Evolutionary conservation across 2,888 invertebrate genomes (phyloP).

Genomic region (Pilophorus perplexus): DNA sequence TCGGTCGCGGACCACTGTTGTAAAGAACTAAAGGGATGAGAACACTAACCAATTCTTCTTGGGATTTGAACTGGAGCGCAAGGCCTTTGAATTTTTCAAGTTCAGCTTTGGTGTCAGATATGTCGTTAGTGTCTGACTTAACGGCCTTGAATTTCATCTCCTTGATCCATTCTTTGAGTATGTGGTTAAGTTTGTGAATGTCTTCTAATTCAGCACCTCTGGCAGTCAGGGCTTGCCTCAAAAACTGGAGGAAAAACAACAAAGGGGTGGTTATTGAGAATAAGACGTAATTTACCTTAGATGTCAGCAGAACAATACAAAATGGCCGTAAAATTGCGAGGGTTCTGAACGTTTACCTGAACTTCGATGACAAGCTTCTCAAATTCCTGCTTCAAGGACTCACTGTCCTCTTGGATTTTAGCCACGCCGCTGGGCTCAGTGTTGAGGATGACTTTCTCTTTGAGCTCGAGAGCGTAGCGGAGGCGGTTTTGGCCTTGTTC

Average conservation of each 20-base stretch:
- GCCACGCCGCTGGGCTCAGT: constrained; percentile 84
- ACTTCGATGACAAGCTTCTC: constrained; percentile 81
- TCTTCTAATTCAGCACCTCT: constrained; percentile 81
- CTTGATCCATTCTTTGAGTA: constrained; percentile 81
- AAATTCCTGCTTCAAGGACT: constrained; percentile 82
- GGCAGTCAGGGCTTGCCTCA: constrained; percentile 69
- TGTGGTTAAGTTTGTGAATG: constrained; percentile 76
- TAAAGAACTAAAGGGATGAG: too few relatives aligned
- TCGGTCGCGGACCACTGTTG: too few relatives aligned
- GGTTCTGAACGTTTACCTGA: constrained; percentile 54
- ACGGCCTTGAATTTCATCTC: constrained; percentile 82
- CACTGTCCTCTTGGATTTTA: constrained; percentile 89
- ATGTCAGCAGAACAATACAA: background rate
- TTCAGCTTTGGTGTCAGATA: constrained; percentile 86
- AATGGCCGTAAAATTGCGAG: too few relatives aligned
- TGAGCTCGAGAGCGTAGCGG: constrained; percentile 80
- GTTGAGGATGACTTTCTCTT: constrained; percentile 89
- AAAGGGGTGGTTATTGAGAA: background rate
- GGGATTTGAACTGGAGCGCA: constrained; percentile 76
- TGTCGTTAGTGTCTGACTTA: constrained; percentile 71
- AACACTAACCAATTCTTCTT: constrained; percentile 65
- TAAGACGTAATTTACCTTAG: background rate
- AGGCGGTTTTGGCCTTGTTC: constrained; percentile 89
- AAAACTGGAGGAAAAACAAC: constrained; percentile 54
- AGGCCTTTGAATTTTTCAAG: constrained; percentile 83